These are phyloP conservation scores for Scotopteryx bipunctaria DNA, from an alignment of 2,888 invertebrate genomes.

Conservation along the genomic window DNA sequence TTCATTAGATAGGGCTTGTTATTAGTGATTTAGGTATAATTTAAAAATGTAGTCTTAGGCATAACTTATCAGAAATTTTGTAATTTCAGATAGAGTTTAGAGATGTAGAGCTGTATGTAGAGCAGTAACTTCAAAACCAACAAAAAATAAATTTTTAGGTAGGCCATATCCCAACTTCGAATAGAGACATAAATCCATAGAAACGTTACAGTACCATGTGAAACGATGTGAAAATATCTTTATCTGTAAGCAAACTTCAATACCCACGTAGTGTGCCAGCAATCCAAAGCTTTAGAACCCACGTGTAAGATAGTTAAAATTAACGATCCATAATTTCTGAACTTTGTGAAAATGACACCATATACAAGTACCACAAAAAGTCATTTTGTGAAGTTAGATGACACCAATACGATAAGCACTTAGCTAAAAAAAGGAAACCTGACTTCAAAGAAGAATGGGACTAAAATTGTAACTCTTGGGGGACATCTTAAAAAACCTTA, in stretches of 20 bases:
- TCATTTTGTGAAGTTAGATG: slow-evolving; percentile 30
- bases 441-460: too few species aligned
- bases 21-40: too few species aligned
- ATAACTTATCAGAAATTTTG: too few species aligned
- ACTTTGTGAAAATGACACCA: slow-evolving; percentile 40
- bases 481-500: too few species aligned
- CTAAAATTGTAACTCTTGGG: too few species aligned
- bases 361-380: slow-evolving; percentile 32
- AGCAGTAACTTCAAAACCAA: background rate
- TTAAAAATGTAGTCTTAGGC: too few species aligned
- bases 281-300: slow-evolving; percentile 37
- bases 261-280: slow-evolving; percentile 56
- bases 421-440: too few species aligned
- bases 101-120: too few species aligned
- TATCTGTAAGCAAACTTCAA: slow-evolving; percentile 61
- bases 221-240: slow-evolving; percentile 62
- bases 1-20: background rate
- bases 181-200: too few species aligned
- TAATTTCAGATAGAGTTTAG: too few species aligned
- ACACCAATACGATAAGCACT: slow-evolving; percentile 3
- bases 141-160: too few species aligned
- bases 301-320: slow-evolving; percentile 41
- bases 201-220: slow-evolving; percentile 61
- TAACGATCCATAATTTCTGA: slow-evolving; percentile 39
- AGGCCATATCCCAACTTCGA: too few species aligned